These are phyloP conservation scores for Leucozona laternaria DNA, from an alignment of 2,888 invertebrate genomes.

Conservation along the genomic window DNA sequence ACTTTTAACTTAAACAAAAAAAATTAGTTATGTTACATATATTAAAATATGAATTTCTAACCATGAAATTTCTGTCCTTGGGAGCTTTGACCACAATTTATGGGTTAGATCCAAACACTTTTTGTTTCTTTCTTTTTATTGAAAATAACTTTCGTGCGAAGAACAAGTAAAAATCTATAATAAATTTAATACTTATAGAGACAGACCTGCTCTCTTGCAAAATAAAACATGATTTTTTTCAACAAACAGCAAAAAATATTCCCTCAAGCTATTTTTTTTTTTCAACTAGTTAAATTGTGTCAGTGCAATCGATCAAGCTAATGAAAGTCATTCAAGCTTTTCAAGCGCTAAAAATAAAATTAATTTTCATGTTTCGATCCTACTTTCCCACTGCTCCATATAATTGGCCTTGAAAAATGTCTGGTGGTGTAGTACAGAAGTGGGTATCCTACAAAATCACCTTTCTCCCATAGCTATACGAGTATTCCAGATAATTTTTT, in stretches of 20 bases:
- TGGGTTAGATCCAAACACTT: no score
- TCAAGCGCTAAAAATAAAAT: constrained; percentile 10
- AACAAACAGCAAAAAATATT: not conserved
- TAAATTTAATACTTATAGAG: no score
- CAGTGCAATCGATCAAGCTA: constrained; percentile 7
- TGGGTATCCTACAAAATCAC: constrained; percentile 43
- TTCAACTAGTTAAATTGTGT: not conserved
- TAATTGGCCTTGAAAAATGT: constrained; percentile 54
- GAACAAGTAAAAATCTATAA: no score
- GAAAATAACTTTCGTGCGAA: not conserved
- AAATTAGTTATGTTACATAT: no score
- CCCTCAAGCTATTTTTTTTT: not conserved
- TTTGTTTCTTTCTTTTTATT: not conserved
- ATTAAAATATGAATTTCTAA: no score
- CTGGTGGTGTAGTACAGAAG: not conserved
- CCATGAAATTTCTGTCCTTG: no score
- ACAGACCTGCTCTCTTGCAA: no score
- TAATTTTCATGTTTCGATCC: constrained; percentile 27
- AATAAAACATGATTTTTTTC: not conserved
- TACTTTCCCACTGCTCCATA: constrained; percentile 54
- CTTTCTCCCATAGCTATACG: constrained; percentile 26
- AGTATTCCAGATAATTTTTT: constrained; percentile 19
- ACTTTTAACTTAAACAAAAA: no score
- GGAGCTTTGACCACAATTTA: no score
- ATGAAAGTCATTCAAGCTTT: constrained; percentile 15